Conservation (phyloP, 2,888 invertebrate genomes). For the Trichogramma dendrolimi region DNA sequence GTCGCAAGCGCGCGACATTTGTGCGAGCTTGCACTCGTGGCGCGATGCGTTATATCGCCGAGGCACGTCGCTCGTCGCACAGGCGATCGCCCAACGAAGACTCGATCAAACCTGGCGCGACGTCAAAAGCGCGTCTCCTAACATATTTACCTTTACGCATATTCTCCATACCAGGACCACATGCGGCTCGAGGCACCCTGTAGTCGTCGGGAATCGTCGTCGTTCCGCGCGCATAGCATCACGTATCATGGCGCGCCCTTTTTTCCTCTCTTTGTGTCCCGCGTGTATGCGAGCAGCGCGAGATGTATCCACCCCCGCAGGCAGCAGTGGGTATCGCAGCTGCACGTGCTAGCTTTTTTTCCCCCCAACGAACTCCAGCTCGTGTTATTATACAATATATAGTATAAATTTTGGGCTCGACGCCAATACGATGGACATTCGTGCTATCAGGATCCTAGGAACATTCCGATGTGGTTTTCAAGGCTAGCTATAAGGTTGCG, state of each 20-base stretch:
- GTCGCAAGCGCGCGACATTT: no score
- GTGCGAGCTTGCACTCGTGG: no score
- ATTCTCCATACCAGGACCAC: slow-evolving; percentile 25
- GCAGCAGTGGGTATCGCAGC: background rate
- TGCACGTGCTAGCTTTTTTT: no score
- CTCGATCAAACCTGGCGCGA: background rate
- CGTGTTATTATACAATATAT: no score
- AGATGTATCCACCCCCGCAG: background rate
- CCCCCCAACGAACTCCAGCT: no score
- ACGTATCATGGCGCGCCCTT: background rate
- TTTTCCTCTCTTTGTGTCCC: background rate
- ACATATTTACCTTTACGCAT: slow-evolving; percentile 29
- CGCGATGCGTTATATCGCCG: no score
- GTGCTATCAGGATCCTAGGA: slow-evolving; percentile 34
- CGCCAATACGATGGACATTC: slow-evolving; percentile 34
- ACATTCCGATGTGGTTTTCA: background rate
- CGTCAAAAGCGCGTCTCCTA: slow-evolving; percentile 11
- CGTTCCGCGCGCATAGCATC: no score
- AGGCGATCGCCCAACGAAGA: background rate
- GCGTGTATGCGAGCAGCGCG: background rate
- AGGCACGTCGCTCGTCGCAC: no score
- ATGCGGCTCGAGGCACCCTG: background rate
- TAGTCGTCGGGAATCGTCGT: background rate
- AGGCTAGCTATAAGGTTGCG: no score
- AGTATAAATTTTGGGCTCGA: background rate